A percentile compares a stretch with the other conserved stretches of the same genome.
Evolutionary conservation across 2,113 vertebrate genomes (phyloP).

Genomic region (Tachysurus vachellii): DNA sequence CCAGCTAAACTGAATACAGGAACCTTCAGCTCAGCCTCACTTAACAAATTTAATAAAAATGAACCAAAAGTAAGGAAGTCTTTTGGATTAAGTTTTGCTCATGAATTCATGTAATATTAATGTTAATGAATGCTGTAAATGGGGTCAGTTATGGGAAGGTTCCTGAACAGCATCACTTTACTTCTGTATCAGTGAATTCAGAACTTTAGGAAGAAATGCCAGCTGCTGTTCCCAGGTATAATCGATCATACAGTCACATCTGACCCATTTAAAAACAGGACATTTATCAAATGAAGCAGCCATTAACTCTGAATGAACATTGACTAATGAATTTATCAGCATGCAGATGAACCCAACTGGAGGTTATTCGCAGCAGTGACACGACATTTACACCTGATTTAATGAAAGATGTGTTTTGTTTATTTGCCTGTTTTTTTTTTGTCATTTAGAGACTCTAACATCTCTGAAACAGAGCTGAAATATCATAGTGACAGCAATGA

Average conservation of each 20-base stretch:
- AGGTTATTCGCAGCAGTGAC: not conserved
- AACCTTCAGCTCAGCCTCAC: not conserved
- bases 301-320: not conserved
- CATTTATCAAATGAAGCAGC: slow-evolving; percentile 32
- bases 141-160: not conserved
- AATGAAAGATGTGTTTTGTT: not conserved
- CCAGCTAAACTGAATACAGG: not conserved
- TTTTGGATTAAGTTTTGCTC: not conserved
- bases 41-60: not conserved
- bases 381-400: not conserved
- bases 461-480: not conserved
- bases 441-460: too few species aligned
- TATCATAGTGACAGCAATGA: too few species aligned
- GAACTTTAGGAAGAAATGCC: slow-evolving; percentile 27
- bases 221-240: slow-evolving; percentile 42
- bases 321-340: slow-evolving; percentile 15
- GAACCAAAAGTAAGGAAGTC: not conserved
- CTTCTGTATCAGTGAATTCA: not conserved
- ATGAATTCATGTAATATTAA: not conserved
- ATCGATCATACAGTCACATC: slow-evolving; percentile 40
- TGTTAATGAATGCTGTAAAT: not conserved
- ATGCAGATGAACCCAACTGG: not conserved
- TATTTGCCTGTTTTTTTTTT: too few species aligned
- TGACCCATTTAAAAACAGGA: slow-evolving; percentile 34
- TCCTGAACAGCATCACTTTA: not conserved